Conservation (phyloP, 1,140 invertebrate genomes). For the Diachasmimorpha longicaudata region DNA sequence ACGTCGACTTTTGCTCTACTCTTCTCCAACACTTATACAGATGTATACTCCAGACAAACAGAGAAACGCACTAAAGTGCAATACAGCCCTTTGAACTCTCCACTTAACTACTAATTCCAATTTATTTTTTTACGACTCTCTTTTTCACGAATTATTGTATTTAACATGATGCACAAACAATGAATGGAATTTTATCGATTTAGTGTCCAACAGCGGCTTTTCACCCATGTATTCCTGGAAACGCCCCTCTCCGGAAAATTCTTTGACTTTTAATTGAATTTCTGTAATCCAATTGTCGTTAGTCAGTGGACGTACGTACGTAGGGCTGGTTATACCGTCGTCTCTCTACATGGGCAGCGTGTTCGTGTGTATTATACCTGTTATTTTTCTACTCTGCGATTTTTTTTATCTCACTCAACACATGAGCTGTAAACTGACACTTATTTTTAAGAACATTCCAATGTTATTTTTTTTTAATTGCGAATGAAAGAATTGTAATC, state of each 20-base stretch:
- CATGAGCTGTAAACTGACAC: neutral
- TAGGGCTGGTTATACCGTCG: neutral
- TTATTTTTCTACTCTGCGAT: neutral
- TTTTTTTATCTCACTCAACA: neutral
- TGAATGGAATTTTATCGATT: constrained; percentile 3
- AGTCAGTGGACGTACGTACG: neutral
- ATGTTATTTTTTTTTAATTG: neutral
- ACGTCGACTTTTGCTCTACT: neutral
- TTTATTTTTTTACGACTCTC: neutral
- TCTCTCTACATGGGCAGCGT: neutral
- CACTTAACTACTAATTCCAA: neutral
- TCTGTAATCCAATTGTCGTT: constrained; percentile 52
- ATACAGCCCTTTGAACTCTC: neutral
- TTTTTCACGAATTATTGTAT: neutral
- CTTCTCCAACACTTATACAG: neutral
- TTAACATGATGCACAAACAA: neutral
- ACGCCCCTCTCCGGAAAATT: constrained; percentile 44
- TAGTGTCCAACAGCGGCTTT: neutral
- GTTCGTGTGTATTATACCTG: neutral
- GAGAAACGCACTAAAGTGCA: neutral
- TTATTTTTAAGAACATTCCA: neutral
- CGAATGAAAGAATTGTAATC: neutral
- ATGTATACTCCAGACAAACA: neutral
- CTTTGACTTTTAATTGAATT: constrained; percentile 56
- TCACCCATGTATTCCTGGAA: constrained; percentile 38